Evolutionary conservation across 2,888 invertebrate species (phyloP).

Genomic region (Dryococelus australis): DNA sequence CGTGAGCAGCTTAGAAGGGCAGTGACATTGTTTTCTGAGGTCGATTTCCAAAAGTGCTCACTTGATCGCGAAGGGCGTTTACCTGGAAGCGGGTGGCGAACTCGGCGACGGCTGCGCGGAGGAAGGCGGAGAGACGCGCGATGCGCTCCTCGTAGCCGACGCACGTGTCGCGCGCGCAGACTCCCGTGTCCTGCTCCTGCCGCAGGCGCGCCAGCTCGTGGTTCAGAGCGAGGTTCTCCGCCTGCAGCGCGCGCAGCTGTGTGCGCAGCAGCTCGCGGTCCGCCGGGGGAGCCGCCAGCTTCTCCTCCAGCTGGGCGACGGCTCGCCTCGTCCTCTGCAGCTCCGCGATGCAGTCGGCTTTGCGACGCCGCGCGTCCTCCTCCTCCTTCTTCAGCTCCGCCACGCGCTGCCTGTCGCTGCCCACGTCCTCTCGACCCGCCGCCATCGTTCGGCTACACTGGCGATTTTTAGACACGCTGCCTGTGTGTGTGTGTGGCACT

Average conservation of each 20-base stretch:
- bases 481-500: too few species aligned
- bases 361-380: not conserved
- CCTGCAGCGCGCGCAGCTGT: not conserved
- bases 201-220: not conserved
- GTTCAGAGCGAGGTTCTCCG: not conserved
- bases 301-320: not conserved
- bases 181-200: not conserved
- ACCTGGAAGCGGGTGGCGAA: not conserved
- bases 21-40: too few species aligned
- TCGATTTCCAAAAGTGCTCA: too few species aligned
- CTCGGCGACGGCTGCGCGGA: not conserved
- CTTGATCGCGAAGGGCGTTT: too few species aligned
- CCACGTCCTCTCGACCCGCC: not conserved
- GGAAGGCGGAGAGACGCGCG: not conserved
- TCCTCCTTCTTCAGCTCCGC: not conserved
- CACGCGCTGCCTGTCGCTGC: not conserved
- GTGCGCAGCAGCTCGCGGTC: not conserved
- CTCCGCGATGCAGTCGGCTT: not conserved
- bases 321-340: not conserved
- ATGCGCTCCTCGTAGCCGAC: not conserved
- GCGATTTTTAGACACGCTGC: too few species aligned
- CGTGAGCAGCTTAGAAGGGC: too few species aligned
- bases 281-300: not conserved
- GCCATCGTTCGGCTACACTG: not conserved
- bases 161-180: not conserved